Conservation (phyloP, 2,113 vertebrate species). For the Rhipidura dahli region DNA sequence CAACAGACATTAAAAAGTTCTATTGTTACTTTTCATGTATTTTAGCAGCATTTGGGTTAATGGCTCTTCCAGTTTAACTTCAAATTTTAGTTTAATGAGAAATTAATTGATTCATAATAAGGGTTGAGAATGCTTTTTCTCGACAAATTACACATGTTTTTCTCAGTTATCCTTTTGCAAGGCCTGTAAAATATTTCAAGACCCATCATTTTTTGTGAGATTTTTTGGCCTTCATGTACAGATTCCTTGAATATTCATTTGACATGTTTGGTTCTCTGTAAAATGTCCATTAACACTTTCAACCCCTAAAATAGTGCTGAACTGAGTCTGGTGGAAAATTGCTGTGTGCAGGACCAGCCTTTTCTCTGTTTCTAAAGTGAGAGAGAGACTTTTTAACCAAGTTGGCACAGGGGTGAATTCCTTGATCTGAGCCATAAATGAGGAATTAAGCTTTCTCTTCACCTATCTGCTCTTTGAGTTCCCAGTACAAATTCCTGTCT, state of each 20-base stretch:
- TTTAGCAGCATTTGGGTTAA: neutral
- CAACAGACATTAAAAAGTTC: neutral
- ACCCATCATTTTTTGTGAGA: accelerated
- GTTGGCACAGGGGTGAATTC: neutral
- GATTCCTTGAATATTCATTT: neutral
- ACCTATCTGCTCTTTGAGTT: neutral
- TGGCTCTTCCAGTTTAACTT: neutral
- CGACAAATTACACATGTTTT: neutral
- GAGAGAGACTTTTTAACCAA: neutral
- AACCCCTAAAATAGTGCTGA: neutral
- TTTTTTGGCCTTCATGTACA: neutral
- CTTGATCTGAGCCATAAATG: neutral
- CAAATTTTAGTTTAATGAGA: neutral
- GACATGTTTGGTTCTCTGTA: neutral
- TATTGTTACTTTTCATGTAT: neutral
- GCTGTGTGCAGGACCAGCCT: neutral
- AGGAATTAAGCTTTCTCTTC: neutral
- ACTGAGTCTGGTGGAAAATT: neutral
- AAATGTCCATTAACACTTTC: neutral
- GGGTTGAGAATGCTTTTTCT: neutral
- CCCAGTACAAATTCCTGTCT: neutral
- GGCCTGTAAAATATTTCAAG: neutral
- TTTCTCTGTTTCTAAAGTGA: neutral
- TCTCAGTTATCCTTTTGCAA: neutral
- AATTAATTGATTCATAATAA: neutral